Conservation (phyloP, 2,888 invertebrate genomes). For the Dinocampus coccinellae region DNA sequence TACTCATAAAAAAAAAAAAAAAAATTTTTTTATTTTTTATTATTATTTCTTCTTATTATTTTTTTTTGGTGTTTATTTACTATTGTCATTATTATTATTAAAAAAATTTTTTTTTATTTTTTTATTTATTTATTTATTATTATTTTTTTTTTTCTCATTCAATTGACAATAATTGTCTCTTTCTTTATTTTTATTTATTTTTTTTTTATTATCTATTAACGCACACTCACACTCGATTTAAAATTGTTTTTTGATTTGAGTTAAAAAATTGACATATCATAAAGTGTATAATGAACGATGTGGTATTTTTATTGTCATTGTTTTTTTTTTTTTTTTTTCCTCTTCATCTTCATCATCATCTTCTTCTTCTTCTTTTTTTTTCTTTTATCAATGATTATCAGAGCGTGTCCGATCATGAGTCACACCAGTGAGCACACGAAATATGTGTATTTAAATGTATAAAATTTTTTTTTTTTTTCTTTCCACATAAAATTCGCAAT, state of each 20-base stretch:
- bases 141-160: neutral
- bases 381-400: slow-evolving; percentile 43
- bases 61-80: neutral
- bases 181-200: too few species aligned
- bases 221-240: slow-evolving; percentile 4
- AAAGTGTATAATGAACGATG: neutral
- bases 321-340: slow-evolving; percentile 35
- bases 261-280: neutral
- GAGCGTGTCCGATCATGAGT: slow-evolving; percentile 32
- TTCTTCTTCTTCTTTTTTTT: slow-evolving; percentile 30
- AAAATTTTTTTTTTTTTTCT: neutral
- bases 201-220: too few species aligned
- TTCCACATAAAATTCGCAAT: neutral
- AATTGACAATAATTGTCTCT: slow-evolving; percentile 8
- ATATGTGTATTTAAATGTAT: neutral
- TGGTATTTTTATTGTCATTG: slow-evolving; percentile 35
- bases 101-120: neutral
- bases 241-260: neutral
- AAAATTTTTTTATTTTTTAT: neutral
- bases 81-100: neutral
- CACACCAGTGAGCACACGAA: slow-evolving; percentile 18
- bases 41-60: neutral
- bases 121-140: too few species aligned
- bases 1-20: too few species aligned
- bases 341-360: too few species aligned